Conservation (phyloP, 2,113 vertebrate species). For the Cercocebus atys region DNA sequence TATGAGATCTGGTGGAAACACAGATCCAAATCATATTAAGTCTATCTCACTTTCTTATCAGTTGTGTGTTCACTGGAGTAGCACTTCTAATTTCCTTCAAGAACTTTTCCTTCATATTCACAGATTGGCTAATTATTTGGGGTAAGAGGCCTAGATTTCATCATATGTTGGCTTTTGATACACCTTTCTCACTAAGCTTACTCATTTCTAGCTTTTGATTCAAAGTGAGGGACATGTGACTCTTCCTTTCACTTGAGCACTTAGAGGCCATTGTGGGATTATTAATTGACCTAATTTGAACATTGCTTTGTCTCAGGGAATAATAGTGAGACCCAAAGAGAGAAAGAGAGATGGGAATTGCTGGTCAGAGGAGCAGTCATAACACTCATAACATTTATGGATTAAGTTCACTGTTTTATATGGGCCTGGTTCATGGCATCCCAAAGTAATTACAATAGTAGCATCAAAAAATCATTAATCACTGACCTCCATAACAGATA, state of each 20-base stretch:
- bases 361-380: neutral
- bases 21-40: neutral
- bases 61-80: neutral
- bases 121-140: neutral
- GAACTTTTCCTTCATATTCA: neutral
- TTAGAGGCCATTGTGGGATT: neutral
- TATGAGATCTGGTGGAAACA: no score
- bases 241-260: neutral
- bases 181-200: neutral
- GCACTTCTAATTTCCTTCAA: neutral
- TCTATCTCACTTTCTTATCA: neutral
- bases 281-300: neutral
- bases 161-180: neutral
- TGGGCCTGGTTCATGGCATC: neutral
- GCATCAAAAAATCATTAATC: neutral
- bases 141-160: neutral
- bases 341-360: neutral
- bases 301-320: neutral
- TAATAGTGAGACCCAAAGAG: neutral
- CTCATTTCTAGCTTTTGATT: neutral
- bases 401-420: neutral
- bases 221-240: neutral
- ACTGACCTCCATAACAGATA: neutral
- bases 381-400: neutral
- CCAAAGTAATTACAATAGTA: neutral